Evolutionary conservation across 2,113 vertebrate genomes (phyloP), one percentile per base, ranked within the genome.

Genomic region (Irena cyanogastra): DNA sequence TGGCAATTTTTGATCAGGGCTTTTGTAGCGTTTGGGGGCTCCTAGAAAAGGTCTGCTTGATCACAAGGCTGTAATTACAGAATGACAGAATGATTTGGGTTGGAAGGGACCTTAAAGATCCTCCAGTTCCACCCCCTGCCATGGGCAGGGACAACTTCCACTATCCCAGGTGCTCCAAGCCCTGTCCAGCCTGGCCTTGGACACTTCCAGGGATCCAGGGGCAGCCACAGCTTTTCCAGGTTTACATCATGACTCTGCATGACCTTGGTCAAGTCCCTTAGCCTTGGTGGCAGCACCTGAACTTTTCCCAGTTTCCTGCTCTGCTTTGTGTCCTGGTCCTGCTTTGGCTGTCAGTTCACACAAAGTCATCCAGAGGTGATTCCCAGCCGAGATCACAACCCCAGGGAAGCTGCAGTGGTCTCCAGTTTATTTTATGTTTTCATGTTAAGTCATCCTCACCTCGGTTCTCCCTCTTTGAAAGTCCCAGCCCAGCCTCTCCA

Each of bases 161-260:
- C 47, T 11, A 4, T 3, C 4, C 26, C 54, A 49, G 14, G 10
- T 68, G 15, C 14, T 69, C 21, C 31, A 27, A 83, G 8, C 10
- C 41, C 14, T 0, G 0, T 69, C 47, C 41, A 76, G 0, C 26
- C 54, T 69, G 21, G 5, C 7, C 41, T 31, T 76, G 47, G 18
- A 41, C n/a, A 22, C 5, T 69, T 22, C 11, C 63, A 76, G n/a
- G 41, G n/a, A 31, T 27, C 16, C 33, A 65, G n/a, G 26, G 5
- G 3, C 15, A 42, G 26, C 11, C 54, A 27, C 63, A 69, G 4
- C 13, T 61, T 9, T 6, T 22, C 56, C 23, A 18, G 9, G 22
- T 72, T 91, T 13, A 2, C 26, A 14, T 42, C 4, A 1, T 50
- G n/a, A 42, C 23, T 49, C 59, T 66, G 30, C 17, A 11, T 35